Percentiles rank a stretch among this genome's conserved stretches.
These are phyloP conservation scores for Chelonus formosanus DNA, from an alignment of 2,888 invertebrate species.

Conservation along the genomic window DNA sequence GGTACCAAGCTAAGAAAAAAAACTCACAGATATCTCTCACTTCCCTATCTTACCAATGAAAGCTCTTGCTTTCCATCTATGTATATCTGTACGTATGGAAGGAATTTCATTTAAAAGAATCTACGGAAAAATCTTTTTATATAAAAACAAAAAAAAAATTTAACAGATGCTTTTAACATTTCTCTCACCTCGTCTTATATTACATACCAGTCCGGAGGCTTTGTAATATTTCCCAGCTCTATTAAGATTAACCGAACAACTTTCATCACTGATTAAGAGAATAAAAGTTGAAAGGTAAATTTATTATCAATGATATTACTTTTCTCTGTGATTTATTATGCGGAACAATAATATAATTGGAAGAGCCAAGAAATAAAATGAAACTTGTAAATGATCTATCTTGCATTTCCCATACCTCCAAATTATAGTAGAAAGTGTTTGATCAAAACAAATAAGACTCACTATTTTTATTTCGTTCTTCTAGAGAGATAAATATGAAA, in stretches of 20 bases:
- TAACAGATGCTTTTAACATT: slow-evolving; percentile 28
- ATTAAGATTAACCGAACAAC: slow-evolving; percentile 13
- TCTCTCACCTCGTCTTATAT: slow-evolving; percentile 21
- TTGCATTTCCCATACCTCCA: too few species aligned
- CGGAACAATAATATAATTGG: too few species aligned
- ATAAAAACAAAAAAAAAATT: slow-evolving; percentile 2
- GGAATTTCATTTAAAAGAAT: slow-evolving; percentile 4
- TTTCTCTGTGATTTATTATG: too few species aligned
- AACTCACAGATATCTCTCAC: slow-evolving; percentile 9
- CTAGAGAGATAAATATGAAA: too few species aligned
- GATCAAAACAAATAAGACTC: too few species aligned
- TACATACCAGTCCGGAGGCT: background rate
- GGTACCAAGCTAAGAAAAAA: background rate
- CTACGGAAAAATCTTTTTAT: background rate
- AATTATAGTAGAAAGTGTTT: too few species aligned
- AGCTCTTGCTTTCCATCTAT: background rate
- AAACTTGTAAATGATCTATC: too few species aligned
- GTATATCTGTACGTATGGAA: background rate
- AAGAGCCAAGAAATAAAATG: too few species aligned
- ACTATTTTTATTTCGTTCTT: too few species aligned
- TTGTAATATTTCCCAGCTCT: slow-evolving; percentile 19
- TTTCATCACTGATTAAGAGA: slow-evolving; percentile 1
- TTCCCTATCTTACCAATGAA: background rate
- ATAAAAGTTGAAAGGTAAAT: background rate
- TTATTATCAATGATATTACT: too few species aligned